Percentiles rank a stretch among this genome's conserved stretches.
Evolutionary conservation across 2,797 vertebrate genomes (phyloP).

Genomic region (Catostomus latipinnis): DNA sequence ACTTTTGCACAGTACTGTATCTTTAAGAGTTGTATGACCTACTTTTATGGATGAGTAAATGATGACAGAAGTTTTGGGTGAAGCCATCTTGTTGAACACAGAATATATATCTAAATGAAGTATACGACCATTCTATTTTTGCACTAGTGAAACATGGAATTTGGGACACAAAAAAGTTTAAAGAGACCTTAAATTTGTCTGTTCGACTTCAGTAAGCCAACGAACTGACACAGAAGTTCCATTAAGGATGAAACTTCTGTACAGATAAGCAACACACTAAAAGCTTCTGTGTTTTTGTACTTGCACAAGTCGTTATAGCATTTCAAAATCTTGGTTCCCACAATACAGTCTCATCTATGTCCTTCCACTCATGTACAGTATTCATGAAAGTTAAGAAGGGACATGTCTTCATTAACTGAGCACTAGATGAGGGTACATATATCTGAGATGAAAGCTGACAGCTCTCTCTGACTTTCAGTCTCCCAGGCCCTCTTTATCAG

Average conservation of each 20-base stretch:
- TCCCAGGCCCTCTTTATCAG: conserved; percentile 27
- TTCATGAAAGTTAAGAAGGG: conserved; percentile 43
- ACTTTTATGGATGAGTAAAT: no score
- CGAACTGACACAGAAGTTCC: neutral
- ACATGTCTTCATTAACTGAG: conserved; percentile 19
- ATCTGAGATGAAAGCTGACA: conserved; percentile 32
- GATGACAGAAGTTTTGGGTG: no score
- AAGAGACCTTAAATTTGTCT: neutral
- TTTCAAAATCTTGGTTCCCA: neutral
- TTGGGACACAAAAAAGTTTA: neutral
- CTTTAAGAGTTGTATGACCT: no score
- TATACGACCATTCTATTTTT: no score
- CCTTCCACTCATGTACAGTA: conserved; percentile 21
- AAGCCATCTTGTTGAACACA: no score
- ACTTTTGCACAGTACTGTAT: no score
- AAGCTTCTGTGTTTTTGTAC: conserved; percentile 23
- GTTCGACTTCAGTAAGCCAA: neutral
- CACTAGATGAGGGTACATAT: conserved; percentile 5
- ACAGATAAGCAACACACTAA: conserved; percentile 28
- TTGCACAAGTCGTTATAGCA: conserved; percentile 4
- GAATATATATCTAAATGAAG: no score
- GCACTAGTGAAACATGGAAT: no score
- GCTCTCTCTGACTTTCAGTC: conserved; percentile 12
- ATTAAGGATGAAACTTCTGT: conserved; percentile 20
- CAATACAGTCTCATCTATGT: conserved; percentile 10